Evolutionary conservation across 2,797 vertebrate genomes (phyloP).

Genomic region (Loris lydekkerianus): DNA sequence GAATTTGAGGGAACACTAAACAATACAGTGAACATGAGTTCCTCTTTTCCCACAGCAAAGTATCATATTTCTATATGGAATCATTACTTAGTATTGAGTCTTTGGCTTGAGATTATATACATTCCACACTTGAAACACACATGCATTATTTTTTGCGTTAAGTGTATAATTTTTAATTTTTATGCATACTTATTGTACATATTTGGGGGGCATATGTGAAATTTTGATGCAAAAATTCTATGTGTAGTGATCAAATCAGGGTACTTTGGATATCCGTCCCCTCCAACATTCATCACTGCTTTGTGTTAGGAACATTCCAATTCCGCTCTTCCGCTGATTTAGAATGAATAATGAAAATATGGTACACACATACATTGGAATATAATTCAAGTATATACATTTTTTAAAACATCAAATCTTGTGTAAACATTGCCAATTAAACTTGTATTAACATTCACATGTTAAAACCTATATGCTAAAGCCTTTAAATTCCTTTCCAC

Average conservation of each 20-base stretch:
- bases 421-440: not conserved
- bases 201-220: not conserved
- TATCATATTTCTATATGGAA: too few species aligned
- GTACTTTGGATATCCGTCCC: not conserved
- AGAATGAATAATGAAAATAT: not conserved
- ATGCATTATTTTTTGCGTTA: not conserved
- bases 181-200: not conserved
- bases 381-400: not conserved
- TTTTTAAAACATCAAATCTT: conserved; percentile 19
- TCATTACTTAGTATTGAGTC: not conserved
- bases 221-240: not conserved
- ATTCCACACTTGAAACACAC: not conserved
- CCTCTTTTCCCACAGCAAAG: not conserved
- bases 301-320: not conserved
- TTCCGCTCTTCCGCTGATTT: not conserved
- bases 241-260: not conserved
- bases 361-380: not conserved
- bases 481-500: conserved; percentile 18
- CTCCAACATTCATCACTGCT: not conserved
- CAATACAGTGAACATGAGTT: rapidly evolving
- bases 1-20: not conserved
- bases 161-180: not conserved
- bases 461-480: conserved; percentile 40
- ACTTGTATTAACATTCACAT: not conserved
- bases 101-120: not conserved